These are phyloP conservation scores for Bryconaethiops microstoma DNA, from an alignment of 2,797 vertebrate genomes.

Conservation along the genomic window DNA sequence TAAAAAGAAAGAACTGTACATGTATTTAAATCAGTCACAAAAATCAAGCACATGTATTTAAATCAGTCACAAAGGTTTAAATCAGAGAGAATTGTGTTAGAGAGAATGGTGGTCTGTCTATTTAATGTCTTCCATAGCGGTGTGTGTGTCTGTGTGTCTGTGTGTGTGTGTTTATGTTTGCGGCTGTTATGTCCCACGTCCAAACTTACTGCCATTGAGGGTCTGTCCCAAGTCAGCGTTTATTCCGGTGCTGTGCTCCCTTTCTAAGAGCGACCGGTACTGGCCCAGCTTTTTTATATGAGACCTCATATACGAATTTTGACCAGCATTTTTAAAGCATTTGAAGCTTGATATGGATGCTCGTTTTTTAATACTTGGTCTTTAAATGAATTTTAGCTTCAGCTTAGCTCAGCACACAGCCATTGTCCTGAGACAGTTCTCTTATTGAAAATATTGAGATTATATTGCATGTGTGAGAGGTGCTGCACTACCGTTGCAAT, in stretches of 20 bases:
- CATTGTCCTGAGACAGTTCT: not conserved
- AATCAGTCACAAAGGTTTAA: too few relatives aligned
- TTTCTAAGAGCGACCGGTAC: not conserved
- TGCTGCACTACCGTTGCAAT: not conserved
- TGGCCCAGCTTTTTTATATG: not conserved
- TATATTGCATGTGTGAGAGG: not conserved
- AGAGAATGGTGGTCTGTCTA: too few relatives aligned
- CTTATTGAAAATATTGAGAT: slow-evolving; percentile 1
- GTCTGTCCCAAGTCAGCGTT: slow-evolving; percentile 36
- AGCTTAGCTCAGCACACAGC: slow-evolving; percentile 1
- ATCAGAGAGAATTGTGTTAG: too few relatives aligned
- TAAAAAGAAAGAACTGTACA: not conserved
- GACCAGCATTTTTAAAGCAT: slow-evolving; percentile 2
- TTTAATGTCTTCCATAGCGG: not conserved
- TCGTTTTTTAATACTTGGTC: not conserved
- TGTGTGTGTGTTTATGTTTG: not conserved
- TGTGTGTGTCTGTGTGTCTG: slow-evolving; percentile 14
- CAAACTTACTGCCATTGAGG: slow-evolving; percentile 5
- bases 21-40: too few relatives aligned
- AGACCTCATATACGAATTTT: slow-evolving; percentile 3
- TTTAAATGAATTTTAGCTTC: not conserved
- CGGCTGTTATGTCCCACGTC: not conserved
- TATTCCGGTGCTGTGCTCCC: not conserved
- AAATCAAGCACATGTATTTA: too few relatives aligned
- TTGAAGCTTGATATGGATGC: not conserved